Evolutionary conservation across 2,113 vertebrate genomes (phyloP), one percentile per base, ranked within the genome.

Genomic region (Tetraodon nigroviridis): DNA sequence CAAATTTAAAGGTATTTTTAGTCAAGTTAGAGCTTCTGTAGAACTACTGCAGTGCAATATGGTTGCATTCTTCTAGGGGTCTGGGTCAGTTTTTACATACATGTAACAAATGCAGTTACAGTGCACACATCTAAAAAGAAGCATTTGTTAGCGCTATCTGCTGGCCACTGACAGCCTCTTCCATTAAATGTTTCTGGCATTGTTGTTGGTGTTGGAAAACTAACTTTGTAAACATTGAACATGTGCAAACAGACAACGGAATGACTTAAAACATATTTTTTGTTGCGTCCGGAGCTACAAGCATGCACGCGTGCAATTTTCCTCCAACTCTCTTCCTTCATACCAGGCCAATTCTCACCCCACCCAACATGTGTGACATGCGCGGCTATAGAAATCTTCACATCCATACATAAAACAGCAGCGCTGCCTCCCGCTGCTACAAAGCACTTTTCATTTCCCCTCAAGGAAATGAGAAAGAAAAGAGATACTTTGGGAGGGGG

Each of bases 391-490:
- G 65, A 67, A 74, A 78, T 73, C 73, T 83, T 80, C 66, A 79
- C 69, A 75, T 77, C 75, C 78, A 82, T 81, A 82, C 81, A 87
- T 83, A 86, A 82, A 84, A 71, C 68, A 69, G 74, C 67, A 69
- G 76, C 75, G 82, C 77, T 52, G 65, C 67, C 69, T 78, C 79
- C 78, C 37, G 58, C 63, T 69, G 72, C 54, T 68, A 75, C 69
- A 66, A 76, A 73, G 69, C 68, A 76, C 69, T 56, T 73, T 78
- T 73, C 69, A 77, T 78, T 78, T 71, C 75, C 62, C 62, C 62
- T 71, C 58, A 60, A 72, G 49, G 58, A 65, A 64, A 67, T 47
- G 46, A 51, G 60, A 64, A 10, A 21, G 16, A 44, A 47, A 44
- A 45, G 4, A 53, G 51, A 17, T 7, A 49, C 46, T 61, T 40